Conservation (phyloP, 2,888 invertebrate species). For the Bembecia ichneumoniformis region DNA sequence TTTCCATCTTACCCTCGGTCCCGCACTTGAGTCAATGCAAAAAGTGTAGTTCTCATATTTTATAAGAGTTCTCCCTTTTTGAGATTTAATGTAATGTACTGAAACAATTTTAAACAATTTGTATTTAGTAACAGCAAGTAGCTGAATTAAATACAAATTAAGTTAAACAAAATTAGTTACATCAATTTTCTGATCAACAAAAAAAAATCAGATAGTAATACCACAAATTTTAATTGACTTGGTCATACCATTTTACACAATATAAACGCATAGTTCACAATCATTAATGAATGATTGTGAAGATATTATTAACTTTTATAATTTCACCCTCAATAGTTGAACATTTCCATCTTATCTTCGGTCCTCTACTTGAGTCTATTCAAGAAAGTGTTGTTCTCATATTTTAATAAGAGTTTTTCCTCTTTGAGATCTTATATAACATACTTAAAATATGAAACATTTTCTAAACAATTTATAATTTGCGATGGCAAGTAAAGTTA, state of each 20-base stretch:
- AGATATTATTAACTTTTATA: neutral
- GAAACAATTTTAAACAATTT: too few relatives aligned
- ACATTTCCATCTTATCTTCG: conserved; percentile 27
- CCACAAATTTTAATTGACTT: too few relatives aligned
- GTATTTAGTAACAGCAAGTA: too few relatives aligned
- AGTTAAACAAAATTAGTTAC: too few relatives aligned
- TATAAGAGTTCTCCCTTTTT: neutral
- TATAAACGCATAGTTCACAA: too few relatives aligned
- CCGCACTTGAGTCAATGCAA: neutral
- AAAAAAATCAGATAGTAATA: too few relatives aligned
- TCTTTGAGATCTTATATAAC: neutral
- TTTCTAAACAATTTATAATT: neutral
- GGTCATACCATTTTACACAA: too few relatives aligned
- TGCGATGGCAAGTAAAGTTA: too few relatives aligned
- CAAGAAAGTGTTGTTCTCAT: neutral
- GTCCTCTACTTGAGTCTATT: neutral
- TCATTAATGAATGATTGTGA: conserved; percentile 2
- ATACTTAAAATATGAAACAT: conserved; percentile 1
- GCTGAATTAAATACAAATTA: too few relatives aligned
- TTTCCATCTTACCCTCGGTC: neutral
- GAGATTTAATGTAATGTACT: neutral
- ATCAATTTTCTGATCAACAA: too few relatives aligned
- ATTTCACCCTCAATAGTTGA: conserved; percentile 8
- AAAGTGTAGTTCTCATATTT: neutral
- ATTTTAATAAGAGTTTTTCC: neutral